A percentile compares a stretch with the other conserved stretches of the same genome.
Conservation (phyloP, 2,888 invertebrate species). For the Ophraella communa region DNA sequence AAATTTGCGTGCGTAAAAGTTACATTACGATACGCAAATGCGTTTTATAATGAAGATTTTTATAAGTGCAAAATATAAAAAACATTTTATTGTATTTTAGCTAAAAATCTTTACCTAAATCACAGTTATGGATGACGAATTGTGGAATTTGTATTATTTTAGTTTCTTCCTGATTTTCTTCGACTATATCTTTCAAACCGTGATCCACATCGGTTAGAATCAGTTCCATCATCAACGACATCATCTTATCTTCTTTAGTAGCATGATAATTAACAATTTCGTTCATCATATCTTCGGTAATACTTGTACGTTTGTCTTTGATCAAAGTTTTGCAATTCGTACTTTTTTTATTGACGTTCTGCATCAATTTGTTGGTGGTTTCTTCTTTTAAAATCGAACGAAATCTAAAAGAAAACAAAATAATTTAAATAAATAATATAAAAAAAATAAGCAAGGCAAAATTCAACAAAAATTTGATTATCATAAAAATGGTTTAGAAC, state of each 20-base stretch:
- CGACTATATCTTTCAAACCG: conserved; percentile 37
- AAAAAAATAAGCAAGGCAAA: too few species aligned
- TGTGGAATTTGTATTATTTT: conserved; percentile 1
- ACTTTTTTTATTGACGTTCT: conserved; percentile 37
- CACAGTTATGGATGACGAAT: conserved; percentile 38
- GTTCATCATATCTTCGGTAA: conserved; percentile 32
- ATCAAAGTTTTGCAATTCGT: conserved; percentile 42
- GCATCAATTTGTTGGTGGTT: conserved; percentile 29
- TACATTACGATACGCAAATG: too few species aligned
- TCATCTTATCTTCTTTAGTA: conserved; percentile 45
- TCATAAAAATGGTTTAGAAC: too few species aligned
- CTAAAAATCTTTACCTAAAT: conserved; percentile 39
- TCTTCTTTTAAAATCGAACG: conserved; percentile 34
- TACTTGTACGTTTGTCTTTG: conserved; percentile 24
- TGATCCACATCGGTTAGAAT: conserved; percentile 44
- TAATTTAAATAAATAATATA: too few species aligned
- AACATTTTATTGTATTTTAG: too few species aligned
- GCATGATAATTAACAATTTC: conserved; percentile 45
- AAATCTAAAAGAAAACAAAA: too few species aligned
- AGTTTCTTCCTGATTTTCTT: conserved; percentile 22
- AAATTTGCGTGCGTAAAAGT: too few species aligned
- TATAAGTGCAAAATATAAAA: too few species aligned
- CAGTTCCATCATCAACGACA: conserved; percentile 48
- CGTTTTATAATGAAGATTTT: too few species aligned
- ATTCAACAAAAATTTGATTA: too few species aligned